These are phyloP conservation scores for Leptinotarsa lineolata DNA, from an alignment of 1,140 invertebrate genomes.

Conservation along the genomic window DNA sequence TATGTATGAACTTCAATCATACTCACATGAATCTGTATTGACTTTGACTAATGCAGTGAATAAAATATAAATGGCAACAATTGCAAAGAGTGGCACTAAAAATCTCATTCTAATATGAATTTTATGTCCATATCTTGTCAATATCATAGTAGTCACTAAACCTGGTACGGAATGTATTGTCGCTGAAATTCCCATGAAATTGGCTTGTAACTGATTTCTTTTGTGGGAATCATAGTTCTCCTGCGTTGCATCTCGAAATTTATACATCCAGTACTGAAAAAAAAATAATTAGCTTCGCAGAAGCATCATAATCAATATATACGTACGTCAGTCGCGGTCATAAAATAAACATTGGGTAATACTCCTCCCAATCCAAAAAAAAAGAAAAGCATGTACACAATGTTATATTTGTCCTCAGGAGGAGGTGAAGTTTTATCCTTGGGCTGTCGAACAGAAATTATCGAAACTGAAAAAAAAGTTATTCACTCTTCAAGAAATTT, in stretches of 20 bases:
- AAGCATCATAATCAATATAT: background rate
- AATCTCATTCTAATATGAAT: background rate
- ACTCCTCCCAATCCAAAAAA: background rate
- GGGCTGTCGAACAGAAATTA: background rate
- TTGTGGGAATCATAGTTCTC: background rate
- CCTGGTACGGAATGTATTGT: background rate
- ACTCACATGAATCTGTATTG: constrained; percentile 24
- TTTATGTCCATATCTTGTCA: constrained; percentile 10
- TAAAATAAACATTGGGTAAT: constrained; percentile 1
- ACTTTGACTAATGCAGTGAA: constrained; percentile 8
- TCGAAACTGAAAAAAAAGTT: background rate
- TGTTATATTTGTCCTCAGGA: constrained; percentile 7
- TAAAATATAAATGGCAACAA: background rate
- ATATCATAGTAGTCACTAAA: constrained; percentile 4
- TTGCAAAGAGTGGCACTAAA: background rate
- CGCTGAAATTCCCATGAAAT: background rate
- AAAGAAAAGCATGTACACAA: background rate
- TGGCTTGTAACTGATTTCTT: constrained; percentile 10
- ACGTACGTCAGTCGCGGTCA: constrained; percentile 17
- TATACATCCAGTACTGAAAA: constrained; percentile 26
- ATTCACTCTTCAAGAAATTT: background rate
- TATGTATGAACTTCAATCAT: background rate
- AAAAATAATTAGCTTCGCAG: background rate
- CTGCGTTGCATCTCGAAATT: background rate
- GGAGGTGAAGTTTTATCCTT: background rate